These are phyloP conservation scores for Leptobrachium ailaonicum DNA, from an alignment of 2,113 vertebrate genomes.

Conservation along the genomic window DNA sequence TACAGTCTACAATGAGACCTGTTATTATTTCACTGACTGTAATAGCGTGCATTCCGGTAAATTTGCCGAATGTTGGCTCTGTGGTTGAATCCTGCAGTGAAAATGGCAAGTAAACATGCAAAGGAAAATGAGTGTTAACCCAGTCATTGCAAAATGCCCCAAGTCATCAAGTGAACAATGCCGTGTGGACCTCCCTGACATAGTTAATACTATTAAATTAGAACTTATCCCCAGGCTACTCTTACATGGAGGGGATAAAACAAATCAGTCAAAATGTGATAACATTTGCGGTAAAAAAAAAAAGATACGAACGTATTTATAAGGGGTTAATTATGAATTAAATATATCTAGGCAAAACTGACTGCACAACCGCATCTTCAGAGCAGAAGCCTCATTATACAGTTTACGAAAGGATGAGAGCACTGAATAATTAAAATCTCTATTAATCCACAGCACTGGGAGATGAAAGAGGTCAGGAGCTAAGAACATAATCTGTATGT, in stretches of 20 bases:
- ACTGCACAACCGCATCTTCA: conserved; percentile 14
- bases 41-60: background rate
- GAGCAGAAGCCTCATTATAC: conserved; percentile 29
- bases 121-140: background rate
- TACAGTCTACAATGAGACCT: background rate
- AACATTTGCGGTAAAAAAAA: background rate
- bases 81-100: background rate
- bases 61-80: background rate
- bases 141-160: too few relatives aligned
- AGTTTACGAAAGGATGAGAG: conserved; percentile 32
- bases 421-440: conserved; percentile 42
- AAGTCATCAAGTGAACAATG: too few relatives aligned
- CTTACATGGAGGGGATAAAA: background rate
- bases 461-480: conserved; percentile 18
- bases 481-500: too few relatives aligned
- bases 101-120: background rate
- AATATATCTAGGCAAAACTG: conserved; percentile 25
- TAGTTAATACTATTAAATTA: too few relatives aligned
- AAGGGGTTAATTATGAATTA: conserved; percentile 11
- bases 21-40: background rate
- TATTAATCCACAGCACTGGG: conserved; percentile 25
- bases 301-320: background rate
- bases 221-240: too few relatives aligned
- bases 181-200: too few relatives aligned
- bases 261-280: background rate